phyloP scores from a whole-genome alignment of 2,113 vertebrate genomes.

The Nibea coibor region DNA sequence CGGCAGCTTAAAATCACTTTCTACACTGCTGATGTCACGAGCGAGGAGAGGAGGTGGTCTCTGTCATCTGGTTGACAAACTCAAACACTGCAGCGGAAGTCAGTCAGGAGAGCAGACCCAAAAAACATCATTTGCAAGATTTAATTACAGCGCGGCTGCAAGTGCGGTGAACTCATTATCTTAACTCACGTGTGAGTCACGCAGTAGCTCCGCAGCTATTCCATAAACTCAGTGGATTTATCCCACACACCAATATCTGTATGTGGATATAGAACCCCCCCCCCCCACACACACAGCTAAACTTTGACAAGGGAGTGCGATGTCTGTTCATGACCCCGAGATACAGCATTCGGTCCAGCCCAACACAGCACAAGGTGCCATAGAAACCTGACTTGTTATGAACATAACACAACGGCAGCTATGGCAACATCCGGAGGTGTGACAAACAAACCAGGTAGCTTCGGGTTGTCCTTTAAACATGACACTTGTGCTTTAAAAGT shows the following conservation, averaged over 20 bases:
- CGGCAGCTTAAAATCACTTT: constrained; percentile 11
- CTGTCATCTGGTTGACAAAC: constrained; percentile 29
- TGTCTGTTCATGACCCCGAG: constrained; percentile 69
- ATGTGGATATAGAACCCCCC: constrained; percentile 63
- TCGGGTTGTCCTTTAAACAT: constrained; percentile 62
- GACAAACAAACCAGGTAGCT: constrained; percentile 72
- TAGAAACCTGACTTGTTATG: constrained; percentile 79
- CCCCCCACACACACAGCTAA: constrained; percentile 45
- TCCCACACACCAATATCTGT: constrained; percentile 42
- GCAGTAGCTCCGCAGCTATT: constrained; percentile 4
- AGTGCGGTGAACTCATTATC: not conserved
- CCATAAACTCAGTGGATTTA: not conserved
- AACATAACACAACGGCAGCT: constrained; percentile 74
- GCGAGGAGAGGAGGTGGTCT: constrained; percentile 22
- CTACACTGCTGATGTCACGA: constrained; percentile 20
- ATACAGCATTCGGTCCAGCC: constrained; percentile 5
- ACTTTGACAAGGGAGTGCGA: constrained; percentile 69
- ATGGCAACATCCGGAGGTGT: constrained; percentile 75
- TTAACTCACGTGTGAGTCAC: not conserved
- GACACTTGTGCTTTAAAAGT: constrained; percentile 69
- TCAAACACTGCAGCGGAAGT: constrained; percentile 11
- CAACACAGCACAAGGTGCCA: constrained; percentile 38
- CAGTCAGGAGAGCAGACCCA: not conserved
- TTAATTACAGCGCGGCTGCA: not conserved
- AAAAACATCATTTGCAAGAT: not conserved